Base-by-base conservation (phyloP, 2,888 invertebrate species). In the Toxonevra muliebris region DNA sequence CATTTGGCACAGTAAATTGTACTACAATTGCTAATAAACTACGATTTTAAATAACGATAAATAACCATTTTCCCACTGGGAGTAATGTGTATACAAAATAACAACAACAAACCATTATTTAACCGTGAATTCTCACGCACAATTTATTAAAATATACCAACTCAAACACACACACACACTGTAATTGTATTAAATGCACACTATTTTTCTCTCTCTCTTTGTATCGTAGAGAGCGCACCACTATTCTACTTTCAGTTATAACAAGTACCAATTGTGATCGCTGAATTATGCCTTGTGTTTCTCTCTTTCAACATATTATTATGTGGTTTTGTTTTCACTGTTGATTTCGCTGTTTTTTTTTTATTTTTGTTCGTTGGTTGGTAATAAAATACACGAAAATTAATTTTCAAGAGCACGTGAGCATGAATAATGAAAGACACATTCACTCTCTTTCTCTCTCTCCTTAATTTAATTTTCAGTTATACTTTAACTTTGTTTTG, bases 71-170 rank as follows among this genome's bases (percentile, higher is more conserved):
- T 2, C 7, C 30, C 30, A 30, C 30, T 30, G 30, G 30, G 30
- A 4, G 30, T 30, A 8, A 48, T n/a, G 48, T 48, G 48, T n/a
- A 15, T 8, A 15, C 15, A 61, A n/a, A 30, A 30, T 30, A 30
- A 30, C 30, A 30, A 30, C 30, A 30, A 30, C 30, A 30, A 30
- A 30, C 30, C 2, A 45, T 53, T n/a, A 63, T 63, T 63, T 63
- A 63, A 54, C 63, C 63, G 54, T 63, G 63, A 63, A 63, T 43
- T 17, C 63, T 63, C 63, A 63, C 63, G 63, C 63, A 63, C 45
- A 59, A 42, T 59, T 42, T 15, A 19, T 30, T 20, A 3, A 20
- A 54, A 19, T 3, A 53, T 45, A n/a, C n/a, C n/a, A 30, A 30
- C 30, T 7, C 30, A 4, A 30, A 30, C 30, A 4, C 50, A n/a